Base-by-base conservation (phyloP, 2,797 vertebrate genomes). In the Anomalospiza imberbis region DNA sequence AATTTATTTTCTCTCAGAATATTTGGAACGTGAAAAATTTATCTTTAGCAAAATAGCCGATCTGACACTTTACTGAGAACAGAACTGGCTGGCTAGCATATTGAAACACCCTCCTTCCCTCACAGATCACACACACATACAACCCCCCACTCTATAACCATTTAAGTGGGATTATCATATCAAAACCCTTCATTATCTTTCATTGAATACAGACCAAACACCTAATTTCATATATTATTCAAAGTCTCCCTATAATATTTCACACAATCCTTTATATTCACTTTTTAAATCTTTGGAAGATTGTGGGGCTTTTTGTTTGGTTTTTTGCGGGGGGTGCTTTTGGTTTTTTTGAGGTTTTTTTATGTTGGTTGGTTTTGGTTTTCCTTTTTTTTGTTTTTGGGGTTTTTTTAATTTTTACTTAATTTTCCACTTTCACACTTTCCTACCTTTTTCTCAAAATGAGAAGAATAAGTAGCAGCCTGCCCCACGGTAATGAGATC, bases 11-110 rank as follows among this genome's bases (percentile, higher is more conserved):
- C 96, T 96, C 94, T 96, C 97, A 96, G 97, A 98, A 97, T 98
- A 98, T 98, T 98, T 98, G 98, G 98, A 98, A 98, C 96, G 96
- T 97, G 97, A 97, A 98, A 98, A 97, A 98, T 98, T 98, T 98
- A 98, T 98, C 98, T 98, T 98, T 98, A 98, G 98, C 96, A 98
- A 98, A 98, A 97, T 97, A 98, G 97, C 97, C 97, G 89, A 98
- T 98, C 97, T 98, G 97, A 98, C 97, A 98, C 96, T 97, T 97
- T 97, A 84, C 96, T 95, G 96, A 97, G 96, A 97, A 95, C 92
- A 98, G 95, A 97, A 97, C 96, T 97, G 97, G 97, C 97, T 98
- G 96, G 92, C 96, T 97, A 97, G 97, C 95, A 96, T 97, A 97
- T 97, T 96, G 93, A 95, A 87, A 92, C 94, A 92, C 87, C 70